Evolutionary conservation across 2,113 vertebrate genomes (phyloP).

Genomic region (Promerops cafer): DNA sequence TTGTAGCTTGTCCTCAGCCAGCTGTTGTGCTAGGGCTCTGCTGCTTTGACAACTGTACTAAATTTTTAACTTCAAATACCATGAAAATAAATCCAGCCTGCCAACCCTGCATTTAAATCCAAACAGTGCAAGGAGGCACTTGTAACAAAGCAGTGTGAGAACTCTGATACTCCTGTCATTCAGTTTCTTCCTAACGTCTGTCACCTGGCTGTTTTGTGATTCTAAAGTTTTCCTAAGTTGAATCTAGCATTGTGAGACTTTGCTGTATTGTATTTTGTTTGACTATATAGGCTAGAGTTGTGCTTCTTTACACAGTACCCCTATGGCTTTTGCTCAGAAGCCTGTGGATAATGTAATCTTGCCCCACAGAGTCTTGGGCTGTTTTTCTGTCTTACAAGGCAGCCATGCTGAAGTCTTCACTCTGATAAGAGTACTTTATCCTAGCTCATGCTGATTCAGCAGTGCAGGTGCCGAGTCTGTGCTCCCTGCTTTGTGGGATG

Average conservation of each 20-base stretch:
- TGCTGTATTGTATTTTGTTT: background rate
- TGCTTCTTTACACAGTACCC: background rate
- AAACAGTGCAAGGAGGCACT: background rate
- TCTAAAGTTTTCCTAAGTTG: background rate
- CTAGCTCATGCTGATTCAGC: background rate
- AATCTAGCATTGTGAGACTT: background rate
- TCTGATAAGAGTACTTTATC: background rate
- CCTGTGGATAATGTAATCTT: background rate
- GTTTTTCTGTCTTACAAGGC: background rate
- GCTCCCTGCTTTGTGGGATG: background rate
- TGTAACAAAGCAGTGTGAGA: background rate
- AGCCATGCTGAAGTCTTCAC: background rate
- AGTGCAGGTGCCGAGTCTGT: background rate
- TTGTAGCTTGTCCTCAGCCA: background rate
- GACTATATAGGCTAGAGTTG: background rate
- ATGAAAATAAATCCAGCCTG: background rate
- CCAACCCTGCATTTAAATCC: background rate
- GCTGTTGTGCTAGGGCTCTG: background rate
- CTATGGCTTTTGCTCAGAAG: background rate
- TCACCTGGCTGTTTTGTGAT: background rate
- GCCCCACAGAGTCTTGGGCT: background rate
- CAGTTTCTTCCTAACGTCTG: background rate
- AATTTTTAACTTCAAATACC: background rate
- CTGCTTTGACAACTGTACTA: background rate
- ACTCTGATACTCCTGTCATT: background rate